Evolutionary conservation across 2,888 invertebrate species (phyloP).

Genomic region (Polia nebulosa): DNA sequence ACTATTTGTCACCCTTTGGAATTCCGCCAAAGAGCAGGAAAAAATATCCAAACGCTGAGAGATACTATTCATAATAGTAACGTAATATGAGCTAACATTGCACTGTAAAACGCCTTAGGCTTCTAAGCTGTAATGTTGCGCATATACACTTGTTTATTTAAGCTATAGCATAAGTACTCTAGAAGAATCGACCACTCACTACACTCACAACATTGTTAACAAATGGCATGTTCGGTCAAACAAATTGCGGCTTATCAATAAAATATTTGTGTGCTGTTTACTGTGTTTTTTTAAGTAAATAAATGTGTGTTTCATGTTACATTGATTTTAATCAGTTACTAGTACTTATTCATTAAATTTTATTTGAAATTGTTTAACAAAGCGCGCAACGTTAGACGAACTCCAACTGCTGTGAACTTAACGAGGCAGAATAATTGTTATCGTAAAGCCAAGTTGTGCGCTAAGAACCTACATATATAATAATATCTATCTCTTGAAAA

Average conservation of each 20-base stretch:
- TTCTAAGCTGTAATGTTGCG: too few species aligned
- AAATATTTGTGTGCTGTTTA: neutral
- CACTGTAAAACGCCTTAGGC: too few species aligned
- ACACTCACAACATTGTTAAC: neutral
- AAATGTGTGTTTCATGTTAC: neutral
- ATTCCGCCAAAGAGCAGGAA: too few species aligned
- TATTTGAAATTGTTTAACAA: neutral
- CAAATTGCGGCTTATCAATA: neutral
- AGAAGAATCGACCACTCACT: neutral
- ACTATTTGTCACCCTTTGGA: too few species aligned
- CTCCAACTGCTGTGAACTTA: slow-evolving; percentile 2
- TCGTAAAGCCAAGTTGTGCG: slow-evolving; percentile 3
- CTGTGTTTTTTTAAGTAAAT: neutral
- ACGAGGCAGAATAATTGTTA: slow-evolving; percentile 7
- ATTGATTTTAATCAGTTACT: neutral
- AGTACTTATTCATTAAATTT: neutral
- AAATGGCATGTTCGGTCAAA: neutral
- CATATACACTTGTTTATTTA: too few species aligned
- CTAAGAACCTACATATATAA: neutral
- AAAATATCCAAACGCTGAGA: too few species aligned
- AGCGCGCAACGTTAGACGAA: neutral
- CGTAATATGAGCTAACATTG: too few species aligned
- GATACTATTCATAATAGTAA: too few species aligned
- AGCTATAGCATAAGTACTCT: neutral
- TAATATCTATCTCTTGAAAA: neutral